Percentiles rank a stretch among this genome's conserved stretches.
These are phyloP conservation scores for Drosophila pandora DNA, from an alignment of 1,140 invertebrate species.

Conservation along the genomic window DNA sequence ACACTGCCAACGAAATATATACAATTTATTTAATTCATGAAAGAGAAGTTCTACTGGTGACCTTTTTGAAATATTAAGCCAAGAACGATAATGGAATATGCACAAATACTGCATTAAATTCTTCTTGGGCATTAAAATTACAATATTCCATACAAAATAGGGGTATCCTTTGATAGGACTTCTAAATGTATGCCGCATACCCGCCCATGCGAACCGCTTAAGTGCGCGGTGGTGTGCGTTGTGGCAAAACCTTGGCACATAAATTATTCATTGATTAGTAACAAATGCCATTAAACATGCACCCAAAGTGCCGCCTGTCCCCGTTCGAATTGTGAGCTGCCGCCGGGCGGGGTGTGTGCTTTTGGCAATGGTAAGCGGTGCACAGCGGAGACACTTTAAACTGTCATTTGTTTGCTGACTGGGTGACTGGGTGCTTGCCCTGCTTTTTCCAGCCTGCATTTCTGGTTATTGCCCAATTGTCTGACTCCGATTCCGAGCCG, in stretches of 20 bases:
- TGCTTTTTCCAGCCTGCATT: conserved; percentile 32
- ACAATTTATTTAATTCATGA: not conserved
- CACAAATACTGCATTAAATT: no score
- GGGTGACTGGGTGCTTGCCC: conserved; percentile 4
- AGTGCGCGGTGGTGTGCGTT: conserved; percentile 22
- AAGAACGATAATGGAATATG: no score
- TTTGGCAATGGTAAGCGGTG: conserved; percentile 12
- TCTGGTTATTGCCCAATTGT: conserved; percentile 73
- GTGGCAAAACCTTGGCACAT: conserved; percentile 74
- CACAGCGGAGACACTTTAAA: conserved; percentile 61
- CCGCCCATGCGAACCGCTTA: conserved; percentile 16
- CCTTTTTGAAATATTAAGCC: not conserved
- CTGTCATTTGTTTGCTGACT: conserved; percentile 67
- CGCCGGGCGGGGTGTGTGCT: not conserved
- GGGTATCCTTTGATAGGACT: not conserved
- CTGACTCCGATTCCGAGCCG: conserved; percentile 19
- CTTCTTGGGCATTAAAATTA: not conserved
- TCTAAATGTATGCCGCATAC: conserved; percentile 3
- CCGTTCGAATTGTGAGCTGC: not conserved
- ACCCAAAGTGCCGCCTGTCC: conserved; percentile 63
- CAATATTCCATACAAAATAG: not conserved
- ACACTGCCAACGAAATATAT: not conserved
- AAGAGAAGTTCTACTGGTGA: not conserved
- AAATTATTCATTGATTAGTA: conserved; percentile 83
- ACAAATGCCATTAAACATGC: conserved; percentile 81